Evolutionary conservation across 2,113 vertebrate species (phyloP).

Genomic region (Lamprotornis superbus): DNA sequence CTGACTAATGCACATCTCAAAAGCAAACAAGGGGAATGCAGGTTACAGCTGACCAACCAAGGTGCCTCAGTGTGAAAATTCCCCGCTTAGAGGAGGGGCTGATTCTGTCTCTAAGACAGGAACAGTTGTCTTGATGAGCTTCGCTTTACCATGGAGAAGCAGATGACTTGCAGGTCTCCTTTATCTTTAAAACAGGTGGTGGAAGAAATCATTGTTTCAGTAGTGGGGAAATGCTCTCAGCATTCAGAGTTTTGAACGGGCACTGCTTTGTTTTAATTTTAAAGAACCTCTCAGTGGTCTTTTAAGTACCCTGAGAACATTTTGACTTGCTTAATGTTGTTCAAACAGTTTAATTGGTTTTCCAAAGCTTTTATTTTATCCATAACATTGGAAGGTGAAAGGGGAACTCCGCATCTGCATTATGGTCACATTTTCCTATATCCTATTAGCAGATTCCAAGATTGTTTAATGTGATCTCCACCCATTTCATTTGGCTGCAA

Average conservation of each 20-base stretch:
- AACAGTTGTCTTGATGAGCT: constrained; percentile 12
- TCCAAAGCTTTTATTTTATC: constrained; percentile 56
- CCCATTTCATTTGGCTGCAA: constrained; percentile 78
- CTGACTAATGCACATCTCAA: constrained; percentile 40
- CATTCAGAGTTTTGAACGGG: neutral
- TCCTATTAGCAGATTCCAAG: constrained; percentile 79
- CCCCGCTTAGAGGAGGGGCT: neutral
- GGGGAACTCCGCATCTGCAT: constrained; percentile 66
- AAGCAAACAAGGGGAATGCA: constrained; percentile 18
- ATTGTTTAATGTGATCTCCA: constrained; percentile 76
- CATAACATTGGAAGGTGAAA: constrained; percentile 62
- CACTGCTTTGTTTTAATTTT: neutral
- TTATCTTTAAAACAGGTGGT: constrained; percentile 6
- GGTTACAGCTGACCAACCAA: constrained; percentile 14
- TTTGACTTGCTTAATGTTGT: constrained; percentile 20
- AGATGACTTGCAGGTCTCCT: neutral
- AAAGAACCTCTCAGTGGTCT: neutral
- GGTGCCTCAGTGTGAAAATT: neutral
- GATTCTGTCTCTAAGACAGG: neutral
- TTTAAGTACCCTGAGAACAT: neutral
- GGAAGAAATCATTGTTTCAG: neutral
- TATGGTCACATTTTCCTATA: constrained; percentile 78
- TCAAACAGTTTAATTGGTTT: constrained; percentile 59
- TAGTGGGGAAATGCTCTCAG: neutral
- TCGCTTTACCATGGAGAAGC: neutral